Conservation (phyloP, 2,888 invertebrate genomes). For the Nowickia ferox region DNA sequence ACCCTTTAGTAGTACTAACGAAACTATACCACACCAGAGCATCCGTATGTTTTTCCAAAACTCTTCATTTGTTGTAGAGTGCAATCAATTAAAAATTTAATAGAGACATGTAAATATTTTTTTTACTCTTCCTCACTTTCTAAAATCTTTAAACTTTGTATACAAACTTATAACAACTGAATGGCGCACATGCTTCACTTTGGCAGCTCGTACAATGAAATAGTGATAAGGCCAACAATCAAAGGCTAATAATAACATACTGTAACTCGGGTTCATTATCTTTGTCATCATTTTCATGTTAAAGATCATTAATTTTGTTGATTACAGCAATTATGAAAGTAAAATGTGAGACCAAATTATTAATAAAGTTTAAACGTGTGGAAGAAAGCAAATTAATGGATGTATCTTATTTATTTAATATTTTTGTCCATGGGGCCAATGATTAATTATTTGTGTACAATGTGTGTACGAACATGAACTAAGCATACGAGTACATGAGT, state of each 20-base stretch:
- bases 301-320: slow-evolving; percentile 45
- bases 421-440: slow-evolving; percentile 16
- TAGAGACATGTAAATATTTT: too few species aligned
- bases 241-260: not conserved
- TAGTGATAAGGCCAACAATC: not conserved
- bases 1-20: too few species aligned
- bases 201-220: too few species aligned
- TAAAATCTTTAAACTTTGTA: too few species aligned
- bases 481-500: not conserved
- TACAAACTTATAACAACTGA: too few species aligned
- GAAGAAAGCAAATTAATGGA: slow-evolving; percentile 17
- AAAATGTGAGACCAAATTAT: slow-evolving; percentile 32
- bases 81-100: too few species aligned
- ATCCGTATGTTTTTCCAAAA: too few species aligned
- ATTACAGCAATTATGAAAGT: slow-evolving; percentile 35
- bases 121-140: too few species aligned
- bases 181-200: too few species aligned
- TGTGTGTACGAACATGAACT: not conserved
- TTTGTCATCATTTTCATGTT: not conserved
- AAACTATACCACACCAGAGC: too few species aligned
- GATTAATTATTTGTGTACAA: slow-evolving; percentile 44
- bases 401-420: slow-evolving; percentile 10
- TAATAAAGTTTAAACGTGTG: slow-evolving; percentile 2
- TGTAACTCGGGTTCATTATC: not conserved
- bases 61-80: too few species aligned